Conservation (phyloP, 2,797 vertebrate species). For the Phalanger gymnotis region DNA sequence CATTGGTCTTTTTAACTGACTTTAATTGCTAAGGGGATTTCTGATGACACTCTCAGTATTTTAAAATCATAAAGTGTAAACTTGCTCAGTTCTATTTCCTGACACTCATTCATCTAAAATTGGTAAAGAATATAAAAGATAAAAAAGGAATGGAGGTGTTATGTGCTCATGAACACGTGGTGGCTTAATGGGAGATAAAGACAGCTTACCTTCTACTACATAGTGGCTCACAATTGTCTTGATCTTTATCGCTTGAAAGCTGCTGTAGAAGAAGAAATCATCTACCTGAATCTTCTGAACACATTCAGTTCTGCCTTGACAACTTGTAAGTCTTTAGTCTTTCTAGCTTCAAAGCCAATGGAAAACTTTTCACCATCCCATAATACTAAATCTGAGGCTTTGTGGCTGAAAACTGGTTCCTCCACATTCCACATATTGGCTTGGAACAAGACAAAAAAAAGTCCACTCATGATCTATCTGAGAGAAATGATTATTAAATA, state of each 20-base stretch:
- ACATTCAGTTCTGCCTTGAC: neutral
- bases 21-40: neutral
- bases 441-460: neutral
- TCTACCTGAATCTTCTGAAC: neutral
- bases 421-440: neutral
- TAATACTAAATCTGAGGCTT: neutral
- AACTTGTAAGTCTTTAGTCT: neutral
- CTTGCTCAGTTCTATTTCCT: neutral
- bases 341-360: neutral
- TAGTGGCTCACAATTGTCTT: neutral
- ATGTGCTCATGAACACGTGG: neutral
- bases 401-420: neutral
- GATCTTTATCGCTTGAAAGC: neutral
- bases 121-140: neutral
- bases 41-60: neutral
- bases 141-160: neutral
- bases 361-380: neutral
- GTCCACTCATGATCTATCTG: neutral
- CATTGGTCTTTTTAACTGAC: neutral
- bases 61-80: neutral
- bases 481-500: neutral
- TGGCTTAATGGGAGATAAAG: neutral
- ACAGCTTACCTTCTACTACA: neutral
- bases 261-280: neutral
- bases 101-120: neutral